These are phyloP conservation scores for Natrix natrix DNA, from an alignment of 2,797 vertebrate species.

Conservation along the genomic window DNA sequence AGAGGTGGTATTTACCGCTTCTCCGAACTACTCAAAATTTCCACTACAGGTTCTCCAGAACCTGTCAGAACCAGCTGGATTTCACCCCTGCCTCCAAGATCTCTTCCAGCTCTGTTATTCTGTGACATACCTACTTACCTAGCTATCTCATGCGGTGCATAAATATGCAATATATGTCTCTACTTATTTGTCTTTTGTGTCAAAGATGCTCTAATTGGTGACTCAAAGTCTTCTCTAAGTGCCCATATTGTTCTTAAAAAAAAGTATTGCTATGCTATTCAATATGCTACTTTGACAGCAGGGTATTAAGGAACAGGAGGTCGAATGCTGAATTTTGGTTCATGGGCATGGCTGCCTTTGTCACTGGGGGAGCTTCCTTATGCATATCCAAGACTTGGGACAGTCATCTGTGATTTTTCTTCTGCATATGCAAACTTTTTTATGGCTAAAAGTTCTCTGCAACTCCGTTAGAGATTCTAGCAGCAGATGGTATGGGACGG, in stretches of 20 bases:
- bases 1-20: no score
- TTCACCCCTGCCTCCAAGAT: background rate
- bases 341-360: background rate
- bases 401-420: background rate
- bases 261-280: background rate
- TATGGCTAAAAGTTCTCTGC: background rate
- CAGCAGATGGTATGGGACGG: background rate
- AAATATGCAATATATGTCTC: background rate
- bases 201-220: background rate
- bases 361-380: background rate
- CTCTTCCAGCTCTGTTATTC: background rate
- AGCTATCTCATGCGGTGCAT: background rate
- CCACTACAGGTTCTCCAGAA: no score
- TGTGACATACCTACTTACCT: background rate
- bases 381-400: background rate
- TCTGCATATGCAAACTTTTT: background rate
- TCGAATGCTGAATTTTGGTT: constrained; percentile 43
- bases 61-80: no score
- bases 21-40: no score
- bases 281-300: background rate
- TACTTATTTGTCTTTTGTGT: background rate
- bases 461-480: background rate
- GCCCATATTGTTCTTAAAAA: background rate
- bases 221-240: background rate
- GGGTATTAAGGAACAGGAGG: background rate